These are phyloP conservation scores for Zaprionus nigranus DNA, from an alignment of 1,140 invertebrate genomes.

Conservation along the genomic window DNA sequence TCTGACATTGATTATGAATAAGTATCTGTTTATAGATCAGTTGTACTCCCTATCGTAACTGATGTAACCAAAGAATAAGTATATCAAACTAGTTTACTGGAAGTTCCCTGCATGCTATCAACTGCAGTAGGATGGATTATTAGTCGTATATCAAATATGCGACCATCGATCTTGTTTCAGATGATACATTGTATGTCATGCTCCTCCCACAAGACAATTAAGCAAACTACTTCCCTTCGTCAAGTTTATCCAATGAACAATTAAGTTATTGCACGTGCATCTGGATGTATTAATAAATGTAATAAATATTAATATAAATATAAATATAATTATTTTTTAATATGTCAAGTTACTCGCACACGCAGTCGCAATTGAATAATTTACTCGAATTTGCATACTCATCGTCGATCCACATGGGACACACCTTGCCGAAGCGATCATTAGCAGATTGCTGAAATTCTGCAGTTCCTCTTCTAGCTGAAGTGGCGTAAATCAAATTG, in stretches of 20 bases:
- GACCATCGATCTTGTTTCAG: not conserved
- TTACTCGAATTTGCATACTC: slow-evolving; percentile 45
- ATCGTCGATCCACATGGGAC: slow-evolving; percentile 17
- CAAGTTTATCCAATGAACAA: not conserved
- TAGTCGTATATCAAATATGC: not conserved
- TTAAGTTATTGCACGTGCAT: not conserved
- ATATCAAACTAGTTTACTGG: not conserved
- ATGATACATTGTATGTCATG: not conserved
- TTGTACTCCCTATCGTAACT: not conserved
- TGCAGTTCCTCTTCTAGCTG: slow-evolving; percentile 34
- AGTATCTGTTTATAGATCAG: not conserved
- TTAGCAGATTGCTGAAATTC: slow-evolving; percentile 38
- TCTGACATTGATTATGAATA: too few species aligned
- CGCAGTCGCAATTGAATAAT: slow-evolving; percentile 8
- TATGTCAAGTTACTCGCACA: slow-evolving; percentile 2
- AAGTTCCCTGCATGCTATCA: not conserved
- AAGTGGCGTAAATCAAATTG: slow-evolving; percentile 14
- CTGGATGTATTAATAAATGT: not conserved
- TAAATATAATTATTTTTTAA: not conserved
- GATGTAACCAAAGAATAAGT: not conserved
- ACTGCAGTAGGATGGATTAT: not conserved
- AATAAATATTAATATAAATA: not conserved
- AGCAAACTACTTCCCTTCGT: not conserved
- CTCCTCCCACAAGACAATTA: not conserved
- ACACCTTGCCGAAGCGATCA: slow-evolving; percentile 21